Conservation (phyloP, 2,888 invertebrate species). For the Ectobius pallidus region DNA sequence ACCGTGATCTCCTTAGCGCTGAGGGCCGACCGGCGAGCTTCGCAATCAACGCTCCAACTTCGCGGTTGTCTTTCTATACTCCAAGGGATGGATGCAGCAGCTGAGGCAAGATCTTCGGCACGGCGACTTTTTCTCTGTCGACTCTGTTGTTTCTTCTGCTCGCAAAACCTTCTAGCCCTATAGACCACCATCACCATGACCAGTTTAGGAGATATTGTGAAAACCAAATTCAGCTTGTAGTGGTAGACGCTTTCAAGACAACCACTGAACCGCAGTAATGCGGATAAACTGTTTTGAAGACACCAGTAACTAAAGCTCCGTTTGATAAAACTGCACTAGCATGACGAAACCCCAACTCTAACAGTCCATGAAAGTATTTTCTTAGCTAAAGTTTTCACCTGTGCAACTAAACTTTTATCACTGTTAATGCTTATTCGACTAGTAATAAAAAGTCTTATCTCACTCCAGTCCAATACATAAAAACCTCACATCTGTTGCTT, state of each 20-base stretch:
- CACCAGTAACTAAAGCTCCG: background rate
- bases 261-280: background rate
- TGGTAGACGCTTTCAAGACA: background rate
- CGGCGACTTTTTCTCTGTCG: constrained; percentile 29
- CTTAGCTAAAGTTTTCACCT: background rate
- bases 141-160: constrained; percentile 30
- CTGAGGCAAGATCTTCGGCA: background rate
- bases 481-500: background rate
- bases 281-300: background rate
- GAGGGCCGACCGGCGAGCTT: constrained; percentile 2
- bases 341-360: background rate
- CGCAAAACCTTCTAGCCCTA: constrained; percentile 27
- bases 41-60: constrained; percentile 12
- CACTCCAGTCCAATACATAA: background rate
- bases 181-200: constrained; percentile 29
- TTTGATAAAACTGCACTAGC: background rate
- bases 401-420: background rate
- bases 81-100: background rate
- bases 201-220: constrained; percentile 1
- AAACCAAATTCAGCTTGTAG: background rate
- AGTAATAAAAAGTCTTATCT: background rate
- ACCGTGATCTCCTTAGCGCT: constrained; percentile 27
- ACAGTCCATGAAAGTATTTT: background rate
- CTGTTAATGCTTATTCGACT: background rate
- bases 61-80: constrained; percentile 3